Percentiles rank a stretch among this genome's conserved stretches.
These are phyloP conservation scores for Ancistrus triradiatus DNA, from an alignment of 2,113 vertebrate genomes.

Conservation along the genomic window DNA sequence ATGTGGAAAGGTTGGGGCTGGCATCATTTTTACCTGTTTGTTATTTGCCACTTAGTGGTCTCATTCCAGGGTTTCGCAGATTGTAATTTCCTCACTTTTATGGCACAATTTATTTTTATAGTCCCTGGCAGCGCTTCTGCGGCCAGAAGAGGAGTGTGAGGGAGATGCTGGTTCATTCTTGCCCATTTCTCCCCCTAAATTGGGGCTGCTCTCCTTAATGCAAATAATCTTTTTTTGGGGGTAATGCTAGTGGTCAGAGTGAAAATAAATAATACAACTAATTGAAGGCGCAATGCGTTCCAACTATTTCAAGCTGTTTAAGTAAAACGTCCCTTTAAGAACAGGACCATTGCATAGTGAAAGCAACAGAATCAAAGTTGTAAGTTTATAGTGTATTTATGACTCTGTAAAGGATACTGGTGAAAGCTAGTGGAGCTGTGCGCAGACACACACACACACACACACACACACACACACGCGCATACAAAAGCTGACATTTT, in stretches of 20 bases:
- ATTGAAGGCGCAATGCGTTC: background rate
- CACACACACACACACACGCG: conserved; percentile 36
- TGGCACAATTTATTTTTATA: conserved; percentile 54
- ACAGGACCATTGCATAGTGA: too few species aligned
- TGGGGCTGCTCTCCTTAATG: conserved; percentile 14
- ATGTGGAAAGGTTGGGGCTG: conserved; percentile 13
- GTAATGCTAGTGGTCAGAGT: conserved; percentile 19
- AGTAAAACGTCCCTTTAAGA: background rate
- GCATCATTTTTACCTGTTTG: conserved; percentile 42
- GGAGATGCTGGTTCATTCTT: conserved; percentile 31
- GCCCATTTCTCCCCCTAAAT: conserved; percentile 22
- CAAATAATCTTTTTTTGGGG: conserved; percentile 36
- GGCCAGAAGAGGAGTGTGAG: conserved; percentile 31
- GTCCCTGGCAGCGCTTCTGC: conserved; percentile 44
- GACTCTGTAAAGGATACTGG: background rate
- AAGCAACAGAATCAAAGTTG: background rate
- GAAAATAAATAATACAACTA: background rate
- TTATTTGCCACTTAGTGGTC: conserved; percentile 50
- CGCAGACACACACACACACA: conserved; percentile 16
- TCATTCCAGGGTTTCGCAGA: conserved; percentile 47
- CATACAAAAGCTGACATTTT: conserved; percentile 19
- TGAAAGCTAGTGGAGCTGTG: background rate
- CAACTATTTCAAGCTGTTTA: conserved; percentile 3
- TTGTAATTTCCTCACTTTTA: conserved; percentile 52
- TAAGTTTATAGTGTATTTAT: background rate